A percentile compares a stretch with the other conserved stretches of the same genome.
Conservation (phyloP, 2,888 invertebrate genomes). For the Exephanes ischioxanthus region DNA sequence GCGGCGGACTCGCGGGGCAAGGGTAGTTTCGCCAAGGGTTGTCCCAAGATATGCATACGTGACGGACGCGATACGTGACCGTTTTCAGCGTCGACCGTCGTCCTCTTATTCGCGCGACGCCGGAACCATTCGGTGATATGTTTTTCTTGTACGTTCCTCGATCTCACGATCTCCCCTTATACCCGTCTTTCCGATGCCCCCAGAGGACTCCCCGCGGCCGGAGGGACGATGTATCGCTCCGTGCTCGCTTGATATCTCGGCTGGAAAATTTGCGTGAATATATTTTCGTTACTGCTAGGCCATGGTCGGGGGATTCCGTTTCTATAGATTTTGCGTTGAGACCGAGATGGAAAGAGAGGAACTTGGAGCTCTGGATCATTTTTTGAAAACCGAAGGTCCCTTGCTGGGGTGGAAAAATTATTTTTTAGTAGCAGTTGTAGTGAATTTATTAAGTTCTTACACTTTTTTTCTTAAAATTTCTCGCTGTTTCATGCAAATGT, state of each 20-base stretch:
- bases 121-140: conserved; percentile 33
- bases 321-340: not conserved
- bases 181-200: conserved; percentile 14
- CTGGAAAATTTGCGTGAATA: conserved; percentile 60
- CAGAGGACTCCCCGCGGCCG: conserved; percentile 19
- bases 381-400: not conserved
- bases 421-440: not conserved
- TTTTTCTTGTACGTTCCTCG: conserved; percentile 52
- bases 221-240: conserved; percentile 21
- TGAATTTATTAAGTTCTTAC: no score
- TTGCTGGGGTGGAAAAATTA: not conserved
- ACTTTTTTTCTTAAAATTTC: no score
- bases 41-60: conserved; percentile 85
- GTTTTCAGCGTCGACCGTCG: conserved; percentile 67
- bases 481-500: no score
- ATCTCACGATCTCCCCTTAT: conserved; percentile 40
- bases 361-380: not conserved
- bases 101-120: conserved; percentile 41
- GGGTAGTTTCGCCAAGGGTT: conserved; percentile 72
- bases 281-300: not conserved
- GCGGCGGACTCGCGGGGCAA: conserved; percentile 35
- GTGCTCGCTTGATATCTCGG: conserved; percentile 48
- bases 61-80: conserved; percentile 81
- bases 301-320: not conserved
- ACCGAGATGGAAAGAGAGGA: not conserved